Base-by-base conservation (phyloP, 2,113 vertebrate species). In the Actenoides lindsayi region DNA sequence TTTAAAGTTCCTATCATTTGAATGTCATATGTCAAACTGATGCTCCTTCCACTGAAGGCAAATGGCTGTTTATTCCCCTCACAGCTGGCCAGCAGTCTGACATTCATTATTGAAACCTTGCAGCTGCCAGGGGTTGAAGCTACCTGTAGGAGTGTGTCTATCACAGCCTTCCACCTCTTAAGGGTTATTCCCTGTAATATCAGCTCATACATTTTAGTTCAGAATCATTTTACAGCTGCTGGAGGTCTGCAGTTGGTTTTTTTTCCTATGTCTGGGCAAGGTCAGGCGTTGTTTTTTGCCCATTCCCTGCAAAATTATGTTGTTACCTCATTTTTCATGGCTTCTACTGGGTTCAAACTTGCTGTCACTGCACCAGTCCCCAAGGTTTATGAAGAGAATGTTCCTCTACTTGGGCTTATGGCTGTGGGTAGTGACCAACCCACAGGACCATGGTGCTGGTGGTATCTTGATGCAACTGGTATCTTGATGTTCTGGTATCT, bases 51-150 rank as follows among this genome's bases (percentile, higher is more conserved):
- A 77, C 69, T 39, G 59, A 94, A 90, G 92, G 92, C 88, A 88
- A 96, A 95, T 96, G 90, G 92, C 31, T 96, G 94, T 96, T 94
- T 96, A 96, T 96, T 95, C 93, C 93, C 85, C 82, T 95, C 82
- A 2, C 92, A 96, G 93, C 96, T 96, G 94, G 93, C 85, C 94
- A 71, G 92, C 90, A 77, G 85, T n/a, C 93, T 96, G 96, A 91
- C 91, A 92, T 96, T 96, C 90, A 96, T 97, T 95, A 96, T 70
- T 10, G 13, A 83, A 92, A 71, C 90, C 62, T 88, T 86, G 85
- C 92, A 94, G 79, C 90, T 93, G 85, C 85, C 92, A 77, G 88
- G 82, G 93, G 73, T 86, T 95, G 85, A 83, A 90, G 89, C 60
- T 95, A 96, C 96, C 91, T 96, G 85, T 95, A 95, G 93, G 92